phyloP scores from a whole-genome alignment of 2,888 invertebrate species.

The Chaetogeoica ovagalla region DNA sequence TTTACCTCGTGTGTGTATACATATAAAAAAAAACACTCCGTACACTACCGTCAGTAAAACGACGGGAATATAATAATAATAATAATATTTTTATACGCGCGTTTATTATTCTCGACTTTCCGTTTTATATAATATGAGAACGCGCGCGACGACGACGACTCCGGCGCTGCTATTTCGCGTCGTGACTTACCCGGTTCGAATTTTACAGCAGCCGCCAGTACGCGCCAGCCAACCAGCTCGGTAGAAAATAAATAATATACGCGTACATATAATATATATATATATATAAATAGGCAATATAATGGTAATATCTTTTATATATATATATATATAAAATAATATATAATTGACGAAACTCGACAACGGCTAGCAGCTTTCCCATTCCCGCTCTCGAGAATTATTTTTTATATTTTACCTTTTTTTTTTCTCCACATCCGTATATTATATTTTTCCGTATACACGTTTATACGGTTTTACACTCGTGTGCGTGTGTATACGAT shows the following conservation, averaged over 20 bases:
- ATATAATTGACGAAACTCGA: constrained; percentile 45
- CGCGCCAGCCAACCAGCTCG: background rate
- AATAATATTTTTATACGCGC: too few species aligned
- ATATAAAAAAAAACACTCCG: too few species aligned
- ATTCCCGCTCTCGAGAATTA: background rate
- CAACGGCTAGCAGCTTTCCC: constrained; percentile 28
- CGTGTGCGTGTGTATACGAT: background rate
- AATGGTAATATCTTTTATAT: constrained; percentile 25
- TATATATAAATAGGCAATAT: constrained; percentile 12
- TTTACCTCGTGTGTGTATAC: too few species aligned
- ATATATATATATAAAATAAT: too few species aligned
- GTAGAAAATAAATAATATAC: constrained; percentile 1
- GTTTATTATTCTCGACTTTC: too few species aligned
- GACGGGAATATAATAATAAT: too few species aligned
- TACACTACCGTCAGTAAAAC: too few species aligned
- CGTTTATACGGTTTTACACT: too few species aligned
- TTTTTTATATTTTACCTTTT: too few species aligned
- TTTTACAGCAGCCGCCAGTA: background rate
- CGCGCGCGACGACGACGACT: background rate
- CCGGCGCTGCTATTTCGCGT: constrained; percentile 4
- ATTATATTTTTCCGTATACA: background rate
- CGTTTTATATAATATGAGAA: too few species aligned
- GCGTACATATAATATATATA: background rate
- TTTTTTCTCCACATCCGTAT: background rate
- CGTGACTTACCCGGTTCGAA: constrained; percentile 42